Conservation (phyloP, 2,888 invertebrate species). For the Diarsia dahlii region DNA sequence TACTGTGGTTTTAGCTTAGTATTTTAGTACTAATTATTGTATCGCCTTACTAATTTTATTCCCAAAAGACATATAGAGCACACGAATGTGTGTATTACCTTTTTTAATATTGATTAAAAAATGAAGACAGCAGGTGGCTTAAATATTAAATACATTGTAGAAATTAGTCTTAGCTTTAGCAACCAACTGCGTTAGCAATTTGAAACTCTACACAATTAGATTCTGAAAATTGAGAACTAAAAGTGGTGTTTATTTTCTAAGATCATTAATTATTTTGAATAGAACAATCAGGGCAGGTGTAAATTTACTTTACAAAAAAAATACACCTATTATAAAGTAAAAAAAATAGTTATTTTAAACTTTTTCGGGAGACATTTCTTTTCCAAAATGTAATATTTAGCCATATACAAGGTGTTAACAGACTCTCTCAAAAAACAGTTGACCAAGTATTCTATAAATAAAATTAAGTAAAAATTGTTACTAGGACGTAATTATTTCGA, state of each 20-base stretch:
- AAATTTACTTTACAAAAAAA: neutral
- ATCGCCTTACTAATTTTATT: conserved; percentile 30
- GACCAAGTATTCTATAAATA: too few species aligned
- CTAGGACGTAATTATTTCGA: too few species aligned
- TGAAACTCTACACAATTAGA: neutral
- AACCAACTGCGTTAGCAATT: neutral
- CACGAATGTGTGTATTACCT: conserved; percentile 8
- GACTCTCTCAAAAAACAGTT: too few species aligned
- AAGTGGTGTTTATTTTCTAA: neutral
- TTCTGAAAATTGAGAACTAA: neutral
- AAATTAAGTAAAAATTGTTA: too few species aligned
- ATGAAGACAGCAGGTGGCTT: neutral
- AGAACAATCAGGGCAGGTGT: neutral
- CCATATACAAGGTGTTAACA: neutral
- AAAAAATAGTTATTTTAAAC: neutral
- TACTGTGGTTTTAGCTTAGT: conserved; percentile 25
- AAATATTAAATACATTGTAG: neutral
- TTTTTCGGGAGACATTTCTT: neutral
- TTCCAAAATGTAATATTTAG: neutral
- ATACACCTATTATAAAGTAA: neutral
- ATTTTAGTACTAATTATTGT: conserved; percentile 44
- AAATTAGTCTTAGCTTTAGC: neutral
- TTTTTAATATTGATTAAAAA: neutral
- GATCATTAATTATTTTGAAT: neutral
- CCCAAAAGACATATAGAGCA: conserved; percentile 25